Conservation (phyloP, 2,113 vertebrate species). For the Esox niger region DNA sequence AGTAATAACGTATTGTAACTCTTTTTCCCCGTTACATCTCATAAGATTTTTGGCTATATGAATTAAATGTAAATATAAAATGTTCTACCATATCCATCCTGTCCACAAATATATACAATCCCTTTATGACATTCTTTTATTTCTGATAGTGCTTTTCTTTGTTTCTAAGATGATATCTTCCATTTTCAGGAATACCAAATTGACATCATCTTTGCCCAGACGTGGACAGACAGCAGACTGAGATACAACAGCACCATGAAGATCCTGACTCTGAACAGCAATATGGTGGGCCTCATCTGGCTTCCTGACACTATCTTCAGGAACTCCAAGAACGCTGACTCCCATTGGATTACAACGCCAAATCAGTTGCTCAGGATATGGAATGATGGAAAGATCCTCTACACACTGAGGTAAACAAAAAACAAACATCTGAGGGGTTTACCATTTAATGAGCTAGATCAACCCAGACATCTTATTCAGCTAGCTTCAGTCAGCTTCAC, state of each 20-base stretch:
- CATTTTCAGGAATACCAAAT: slow-evolving; percentile 97
- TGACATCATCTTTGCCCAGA: slow-evolving; percentile 97
- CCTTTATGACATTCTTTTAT: no score
- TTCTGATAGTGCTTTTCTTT: slow-evolving; percentile 13
- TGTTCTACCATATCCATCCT: no score
- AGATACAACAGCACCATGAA: slow-evolving; percentile 97
- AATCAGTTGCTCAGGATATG: slow-evolving; percentile 98
- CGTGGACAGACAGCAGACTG: slow-evolving; percentile 93
- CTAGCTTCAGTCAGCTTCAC: no score
- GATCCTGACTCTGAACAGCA: slow-evolving; percentile 92
- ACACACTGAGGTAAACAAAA: slow-evolving; percentile 83
- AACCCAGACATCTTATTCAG: no score
- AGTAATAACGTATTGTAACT: background rate
- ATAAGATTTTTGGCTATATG: no score
- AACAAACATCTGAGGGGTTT: background rate
- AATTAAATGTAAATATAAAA: no score
- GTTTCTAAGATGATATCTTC: no score
- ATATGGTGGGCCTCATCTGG: slow-evolving; percentile 97
- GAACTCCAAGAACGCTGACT: slow-evolving; percentile 91
- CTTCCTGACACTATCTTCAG: slow-evolving; percentile 95
- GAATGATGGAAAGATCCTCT: slow-evolving; percentile 95
- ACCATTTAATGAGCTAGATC: no score
- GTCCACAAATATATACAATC: no score
- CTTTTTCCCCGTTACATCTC: no score
- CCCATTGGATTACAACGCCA: slow-evolving; percentile 96